Base-by-base conservation (phyloP, 2,113 vertebrate species). In the Pandion haliaetus region DNA sequence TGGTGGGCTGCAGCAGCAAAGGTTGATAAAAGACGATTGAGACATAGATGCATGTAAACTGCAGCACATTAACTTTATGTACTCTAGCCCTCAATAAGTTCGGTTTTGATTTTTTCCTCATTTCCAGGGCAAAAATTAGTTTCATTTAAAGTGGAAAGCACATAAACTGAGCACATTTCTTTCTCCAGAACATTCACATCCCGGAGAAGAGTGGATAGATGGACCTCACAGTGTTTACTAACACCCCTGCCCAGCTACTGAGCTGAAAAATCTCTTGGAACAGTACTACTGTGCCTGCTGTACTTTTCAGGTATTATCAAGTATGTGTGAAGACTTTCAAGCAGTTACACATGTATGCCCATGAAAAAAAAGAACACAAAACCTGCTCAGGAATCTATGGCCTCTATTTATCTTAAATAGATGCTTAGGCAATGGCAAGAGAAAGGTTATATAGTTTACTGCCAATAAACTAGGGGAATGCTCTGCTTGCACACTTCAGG, bases 1-100 rank as follows among this genome's bases (percentile, higher is more conserved):
- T 95, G 94, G 98, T 98, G 97, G 97, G 98, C 96, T 97, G 95
- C 90, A 86, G 98, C 97, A 71, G 96, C 97, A 98, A 98, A 98
- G 99, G 98, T 98, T 98, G 98, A 97, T 87, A 97, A 96, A 98
- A 98, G 98, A 97, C 54, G 94, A 98, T 96, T 96, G 94, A 97
- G 91, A 96, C 96, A 83, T 89, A 98, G 98, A 98, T 87, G 96
- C 97, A 74, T 95, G 94, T 88, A 97, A 97, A 98, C 93, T 83
- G 97, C 74, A 97, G 94, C 96, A 96, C 97, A 98, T 98, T 98
- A 98, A 98, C 98, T 98, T 98, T 96, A 94, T 95, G 95, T 96
- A 97, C 96, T 97, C 87, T 32, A 93, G 91, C 89, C 96, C 95
- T 73, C 77, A 5, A 40, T 95, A 96, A 97, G 95, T 95, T 95